Evolutionary conservation across 2,888 invertebrate species (phyloP).

Genomic region (Amphipyra tragopoginis): DNA sequence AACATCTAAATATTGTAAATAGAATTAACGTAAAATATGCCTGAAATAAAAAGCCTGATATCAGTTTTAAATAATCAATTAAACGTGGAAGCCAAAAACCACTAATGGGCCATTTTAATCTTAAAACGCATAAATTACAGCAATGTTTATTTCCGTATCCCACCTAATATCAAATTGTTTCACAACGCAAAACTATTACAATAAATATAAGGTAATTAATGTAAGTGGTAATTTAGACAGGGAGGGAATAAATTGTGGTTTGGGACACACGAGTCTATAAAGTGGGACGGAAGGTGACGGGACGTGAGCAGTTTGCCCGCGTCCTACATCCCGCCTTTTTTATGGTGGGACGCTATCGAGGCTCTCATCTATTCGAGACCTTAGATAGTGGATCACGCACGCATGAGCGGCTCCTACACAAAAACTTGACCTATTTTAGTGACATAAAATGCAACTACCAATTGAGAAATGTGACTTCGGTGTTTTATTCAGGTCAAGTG

Average conservation of each 20-base stretch:
- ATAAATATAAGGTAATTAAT: conserved; percentile 71
- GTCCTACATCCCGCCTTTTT: conserved; percentile 85
- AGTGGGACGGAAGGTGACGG: conserved; percentile 82
- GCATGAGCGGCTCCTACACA: conserved; percentile 75
- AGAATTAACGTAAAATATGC: too few species aligned
- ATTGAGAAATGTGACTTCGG: conserved; percentile 64
- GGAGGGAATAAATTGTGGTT: conserved; percentile 81
- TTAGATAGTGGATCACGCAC: conserved; percentile 85
- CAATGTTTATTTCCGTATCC: conserved; percentile 39
- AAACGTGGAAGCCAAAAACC: conserved; percentile 8
- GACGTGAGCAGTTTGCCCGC: conserved; percentile 65
- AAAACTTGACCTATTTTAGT: conserved; percentile 81
- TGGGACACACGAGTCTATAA: conserved; percentile 82
- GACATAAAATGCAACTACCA: conserved; percentile 71
- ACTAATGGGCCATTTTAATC: conserved; percentile 38
- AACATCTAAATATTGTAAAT: too few species aligned
- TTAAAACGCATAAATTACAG: conserved; percentile 34
- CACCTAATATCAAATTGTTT: conserved; percentile 47
- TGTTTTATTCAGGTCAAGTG: conserved; percentile 60
- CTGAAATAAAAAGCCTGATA: too few species aligned
- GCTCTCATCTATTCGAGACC: conserved; percentile 82
- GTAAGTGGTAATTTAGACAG: conserved; percentile 68
- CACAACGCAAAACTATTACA: conserved; percentile 61
- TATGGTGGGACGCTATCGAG: conserved; percentile 86
- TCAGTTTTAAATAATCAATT: conserved; percentile 32